Conservation (phyloP, 2,797 vertebrate species). For the Phalanger gymnotis region DNA sequence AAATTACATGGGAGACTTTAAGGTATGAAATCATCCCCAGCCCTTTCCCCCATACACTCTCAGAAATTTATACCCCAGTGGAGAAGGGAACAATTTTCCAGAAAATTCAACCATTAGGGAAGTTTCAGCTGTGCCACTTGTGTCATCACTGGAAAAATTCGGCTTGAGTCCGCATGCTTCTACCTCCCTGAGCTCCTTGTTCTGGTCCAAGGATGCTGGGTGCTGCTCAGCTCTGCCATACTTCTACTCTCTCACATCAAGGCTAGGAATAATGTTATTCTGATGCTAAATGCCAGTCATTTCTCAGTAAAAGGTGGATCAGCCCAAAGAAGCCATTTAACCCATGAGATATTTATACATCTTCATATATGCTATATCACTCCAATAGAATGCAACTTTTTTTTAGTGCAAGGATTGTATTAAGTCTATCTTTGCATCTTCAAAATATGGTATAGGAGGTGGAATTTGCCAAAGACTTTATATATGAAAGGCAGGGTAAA, state of each 20-base stretch:
- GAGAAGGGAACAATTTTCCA: not conserved
- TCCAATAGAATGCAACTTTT: not conserved
- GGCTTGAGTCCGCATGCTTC: not conserved
- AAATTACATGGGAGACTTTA: not conserved
- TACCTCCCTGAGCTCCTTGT: not conserved
- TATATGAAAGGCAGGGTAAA: not conserved
- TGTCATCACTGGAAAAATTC: not conserved
- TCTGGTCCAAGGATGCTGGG: not conserved
- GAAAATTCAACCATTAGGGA: not conserved
- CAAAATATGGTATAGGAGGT: not conserved
- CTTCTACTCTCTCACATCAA: not conserved
- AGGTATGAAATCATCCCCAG: no score
- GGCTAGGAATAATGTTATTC: not conserved
- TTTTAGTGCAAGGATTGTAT: not conserved
- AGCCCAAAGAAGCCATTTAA: not conserved
- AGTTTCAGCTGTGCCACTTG: no score
- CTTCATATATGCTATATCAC: not conserved
- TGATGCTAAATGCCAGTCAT: not conserved
- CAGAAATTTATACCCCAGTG: no score
- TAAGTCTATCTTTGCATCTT: not conserved
- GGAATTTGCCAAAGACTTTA: not conserved
- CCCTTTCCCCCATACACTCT: no score
- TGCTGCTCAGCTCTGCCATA: not conserved
- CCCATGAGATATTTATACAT: not conserved
- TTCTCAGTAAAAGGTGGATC: not conserved